Percentiles rank a stretch among this genome's conserved stretches.
Evolutionary conservation across 2,113 vertebrate species (phyloP).

Genomic region (Calonectris borealis): DNA sequence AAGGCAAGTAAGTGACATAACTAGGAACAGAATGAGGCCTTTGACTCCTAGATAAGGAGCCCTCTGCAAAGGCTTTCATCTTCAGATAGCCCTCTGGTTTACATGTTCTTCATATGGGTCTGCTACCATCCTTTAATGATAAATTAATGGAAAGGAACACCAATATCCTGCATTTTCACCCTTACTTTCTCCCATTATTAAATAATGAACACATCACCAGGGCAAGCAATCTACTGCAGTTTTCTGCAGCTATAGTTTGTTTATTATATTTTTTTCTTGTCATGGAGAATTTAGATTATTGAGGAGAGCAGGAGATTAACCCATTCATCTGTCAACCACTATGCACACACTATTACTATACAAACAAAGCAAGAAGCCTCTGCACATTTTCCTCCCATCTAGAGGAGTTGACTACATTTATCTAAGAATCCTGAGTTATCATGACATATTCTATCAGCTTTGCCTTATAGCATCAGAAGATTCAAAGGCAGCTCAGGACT

Average conservation of each 20-base stretch:
- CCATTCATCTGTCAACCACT: background rate
- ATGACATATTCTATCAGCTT: background rate
- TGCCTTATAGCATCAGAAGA: background rate
- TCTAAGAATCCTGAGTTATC: constrained; percentile 13
- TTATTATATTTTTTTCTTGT: background rate
- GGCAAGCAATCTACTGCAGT: background rate
- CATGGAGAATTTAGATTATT: background rate
- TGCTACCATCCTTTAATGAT: background rate
- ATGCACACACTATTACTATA: background rate
- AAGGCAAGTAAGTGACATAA: background rate
- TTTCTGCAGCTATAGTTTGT: background rate
- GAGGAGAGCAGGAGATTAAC: background rate
- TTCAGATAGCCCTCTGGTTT: background rate
- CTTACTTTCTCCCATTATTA: background rate
- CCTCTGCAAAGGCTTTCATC: background rate
- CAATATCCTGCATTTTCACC: background rate
- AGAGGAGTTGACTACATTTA: constrained; percentile 1
- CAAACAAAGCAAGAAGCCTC: constrained; percentile 26
- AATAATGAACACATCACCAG: background rate
- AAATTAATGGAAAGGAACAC: background rate
- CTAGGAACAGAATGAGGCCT: background rate
- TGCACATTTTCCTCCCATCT: background rate
- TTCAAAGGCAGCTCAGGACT: background rate
- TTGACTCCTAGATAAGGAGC: background rate
- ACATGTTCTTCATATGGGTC: background rate